Conservation (phyloP, 2,113 vertebrate species). For the Ramphastos sulfuratus region DNA sequence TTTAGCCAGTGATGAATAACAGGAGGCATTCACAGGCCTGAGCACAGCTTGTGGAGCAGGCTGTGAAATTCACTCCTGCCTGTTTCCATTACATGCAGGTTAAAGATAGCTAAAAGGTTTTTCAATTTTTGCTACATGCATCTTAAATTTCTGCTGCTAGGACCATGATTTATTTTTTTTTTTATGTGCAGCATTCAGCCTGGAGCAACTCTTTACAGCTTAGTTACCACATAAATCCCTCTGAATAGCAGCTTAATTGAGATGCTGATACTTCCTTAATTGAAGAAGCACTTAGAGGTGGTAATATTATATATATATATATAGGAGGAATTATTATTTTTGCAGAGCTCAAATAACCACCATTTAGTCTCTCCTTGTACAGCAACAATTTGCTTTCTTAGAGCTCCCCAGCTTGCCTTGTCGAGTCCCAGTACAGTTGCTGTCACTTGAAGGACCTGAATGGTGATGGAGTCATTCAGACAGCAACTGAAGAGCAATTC, state of each 20-base stretch:
- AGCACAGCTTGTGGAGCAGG: neutral
- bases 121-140: neutral
- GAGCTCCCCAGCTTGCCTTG: neutral
- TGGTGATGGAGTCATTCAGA: neutral
- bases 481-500: constrained; percentile 8
- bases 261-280: neutral
- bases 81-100: neutral
- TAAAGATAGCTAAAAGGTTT: neutral
- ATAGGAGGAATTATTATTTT: neutral
- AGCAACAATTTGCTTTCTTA: neutral
- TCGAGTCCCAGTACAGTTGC: neutral
- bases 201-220: neutral
- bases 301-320: neutral
- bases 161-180: neutral
- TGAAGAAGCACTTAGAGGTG: neutral
- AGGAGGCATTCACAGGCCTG: neutral
- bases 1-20: neutral
- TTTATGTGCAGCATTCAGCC: neutral
- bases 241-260: neutral
- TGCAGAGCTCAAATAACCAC: neutral
- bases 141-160: neutral
- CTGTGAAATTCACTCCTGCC: neutral
- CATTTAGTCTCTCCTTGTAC: neutral
- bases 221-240: neutral
- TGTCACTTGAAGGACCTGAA: neutral